Conservation (phyloP, 2,888 invertebrate species). For the Thalpophila matura region DNA sequence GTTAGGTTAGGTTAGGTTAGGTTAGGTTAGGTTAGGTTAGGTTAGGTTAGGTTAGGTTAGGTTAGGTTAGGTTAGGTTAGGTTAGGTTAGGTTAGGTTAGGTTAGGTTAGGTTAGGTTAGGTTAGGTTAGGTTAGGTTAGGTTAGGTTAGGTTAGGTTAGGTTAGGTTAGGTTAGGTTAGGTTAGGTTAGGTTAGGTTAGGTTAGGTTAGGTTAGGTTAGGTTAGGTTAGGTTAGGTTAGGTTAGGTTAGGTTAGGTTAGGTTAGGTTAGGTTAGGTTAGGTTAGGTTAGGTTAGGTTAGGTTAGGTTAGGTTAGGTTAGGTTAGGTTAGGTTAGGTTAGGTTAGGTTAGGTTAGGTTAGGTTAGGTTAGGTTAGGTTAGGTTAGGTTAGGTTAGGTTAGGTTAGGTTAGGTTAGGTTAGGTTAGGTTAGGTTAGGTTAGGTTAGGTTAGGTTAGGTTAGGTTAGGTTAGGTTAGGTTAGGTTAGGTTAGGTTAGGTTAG, state of each 20-base stretch:
- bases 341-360: conserved; percentile 53
- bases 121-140: conserved; percentile 51
- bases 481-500: conserved; percentile 45
- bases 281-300: not conserved
- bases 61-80: conserved; percentile 54
- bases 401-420: conserved; percentile 22
- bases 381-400: conserved; percentile 30
- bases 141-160: conserved; percentile 50
- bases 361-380: conserved; percentile 43
- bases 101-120: conserved; percentile 52
- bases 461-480: conserved; percentile 50
- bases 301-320: conserved; percentile 6
- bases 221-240: conserved; percentile 53
- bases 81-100: conserved; percentile 55
- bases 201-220: conserved; percentile 55
- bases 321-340: conserved; percentile 50
- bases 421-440: conserved; percentile 43
- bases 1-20: conserved; percentile 54
- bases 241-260: conserved; percentile 4
- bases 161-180: conserved; percentile 48
- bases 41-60: conserved; percentile 57
- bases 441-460: conserved; percentile 43
- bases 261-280: conserved; percentile 1
- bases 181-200: conserved; percentile 49
- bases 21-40: conserved; percentile 56